Conservation (phyloP, 2,888 invertebrate species). For the Ormyrus labotus region DNA sequence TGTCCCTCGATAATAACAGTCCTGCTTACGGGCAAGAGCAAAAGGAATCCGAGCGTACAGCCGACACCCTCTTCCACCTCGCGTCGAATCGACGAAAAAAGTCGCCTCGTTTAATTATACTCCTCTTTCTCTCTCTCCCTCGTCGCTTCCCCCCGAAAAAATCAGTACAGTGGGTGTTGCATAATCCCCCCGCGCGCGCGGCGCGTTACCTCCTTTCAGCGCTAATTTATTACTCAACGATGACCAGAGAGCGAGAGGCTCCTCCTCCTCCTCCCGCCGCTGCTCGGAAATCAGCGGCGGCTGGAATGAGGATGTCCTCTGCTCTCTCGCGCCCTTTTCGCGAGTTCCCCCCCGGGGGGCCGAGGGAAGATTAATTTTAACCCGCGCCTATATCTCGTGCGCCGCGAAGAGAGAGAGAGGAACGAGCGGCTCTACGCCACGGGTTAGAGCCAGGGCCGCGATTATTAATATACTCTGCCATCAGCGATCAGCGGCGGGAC, state of each 20-base stretch:
- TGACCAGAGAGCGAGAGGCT: constrained; percentile 61
- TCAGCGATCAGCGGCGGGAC: neutral
- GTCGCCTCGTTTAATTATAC: constrained; percentile 24
- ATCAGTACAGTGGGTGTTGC: constrained; percentile 56
- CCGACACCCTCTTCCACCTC: neutral
- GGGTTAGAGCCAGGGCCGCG: neutral
- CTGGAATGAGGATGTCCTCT: constrained; percentile 74
- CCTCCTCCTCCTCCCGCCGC: constrained; percentile 62
- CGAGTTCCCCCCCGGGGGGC: neutral
- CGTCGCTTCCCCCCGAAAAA: no score
- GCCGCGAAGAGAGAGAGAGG: neutral
- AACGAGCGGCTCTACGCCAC: neutral
- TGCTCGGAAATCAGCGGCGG: constrained; percentile 58
- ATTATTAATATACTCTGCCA: no score
- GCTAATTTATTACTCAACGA: constrained; percentile 74
- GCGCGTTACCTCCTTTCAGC: constrained; percentile 65
- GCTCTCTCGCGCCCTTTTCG: constrained; percentile 58
- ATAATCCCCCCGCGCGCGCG: constrained; percentile 58
- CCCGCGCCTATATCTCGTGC: neutral
- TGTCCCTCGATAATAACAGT: constrained; percentile 34
- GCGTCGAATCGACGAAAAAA: neutral
- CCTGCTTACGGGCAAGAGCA: neutral
- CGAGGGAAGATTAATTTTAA: constrained; percentile 22
- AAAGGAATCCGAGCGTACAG: neutral
- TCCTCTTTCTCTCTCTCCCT: neutral